Evolutionary conservation across 2,113 vertebrate species (phyloP).

Genomic region (Alethe castanea): DNA sequence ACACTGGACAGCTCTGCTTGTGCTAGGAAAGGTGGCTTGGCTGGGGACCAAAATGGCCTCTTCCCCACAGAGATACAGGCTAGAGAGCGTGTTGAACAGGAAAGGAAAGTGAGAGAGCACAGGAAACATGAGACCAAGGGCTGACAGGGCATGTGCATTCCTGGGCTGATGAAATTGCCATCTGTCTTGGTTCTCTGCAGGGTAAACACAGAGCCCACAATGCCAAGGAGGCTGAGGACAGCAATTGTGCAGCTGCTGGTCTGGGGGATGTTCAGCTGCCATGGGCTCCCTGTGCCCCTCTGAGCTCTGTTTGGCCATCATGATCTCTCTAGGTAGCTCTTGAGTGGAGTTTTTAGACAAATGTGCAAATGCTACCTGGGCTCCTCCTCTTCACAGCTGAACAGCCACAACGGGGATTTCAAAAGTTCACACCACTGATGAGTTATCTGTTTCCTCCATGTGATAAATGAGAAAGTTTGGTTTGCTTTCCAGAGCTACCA

Average conservation of each 20-base stretch:
- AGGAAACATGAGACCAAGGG: neutral
- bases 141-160: neutral
- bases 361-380: neutral
- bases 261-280: neutral
- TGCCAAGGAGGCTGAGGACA: neutral
- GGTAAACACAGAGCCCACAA: neutral
- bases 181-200: neutral
- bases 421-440: neutral
- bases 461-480: neutral
- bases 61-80: neutral
- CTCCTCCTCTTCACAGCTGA: neutral
- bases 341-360: neutral
- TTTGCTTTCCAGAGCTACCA: neutral
- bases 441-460: neutral
- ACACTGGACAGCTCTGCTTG: neutral
- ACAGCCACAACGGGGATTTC: neutral
- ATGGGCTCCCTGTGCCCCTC: neutral
- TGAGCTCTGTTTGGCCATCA: neutral
- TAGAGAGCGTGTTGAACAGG: accelerated
- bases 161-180: neutral
- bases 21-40: neutral
- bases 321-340: neutral
- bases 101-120: neutral
- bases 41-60: neutral
- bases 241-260: neutral